phyloP scores from a whole-genome alignment of 2,113 vertebrate species.

The Peromyscus californicus region DNA sequence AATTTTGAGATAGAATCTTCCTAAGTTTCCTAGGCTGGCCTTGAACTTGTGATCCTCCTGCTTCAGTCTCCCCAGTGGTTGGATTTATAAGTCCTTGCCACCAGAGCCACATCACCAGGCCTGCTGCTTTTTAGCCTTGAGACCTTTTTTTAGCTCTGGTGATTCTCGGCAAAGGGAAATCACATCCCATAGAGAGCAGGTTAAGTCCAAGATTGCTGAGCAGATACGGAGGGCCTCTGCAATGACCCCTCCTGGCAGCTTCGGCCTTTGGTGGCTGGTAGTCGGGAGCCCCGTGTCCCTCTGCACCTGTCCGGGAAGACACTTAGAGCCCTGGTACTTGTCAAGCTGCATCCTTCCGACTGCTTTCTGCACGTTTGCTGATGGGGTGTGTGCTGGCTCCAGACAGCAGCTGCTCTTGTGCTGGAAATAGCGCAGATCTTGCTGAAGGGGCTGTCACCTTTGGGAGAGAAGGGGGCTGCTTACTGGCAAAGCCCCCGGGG shows the following conservation, averaged over 20 bases:
- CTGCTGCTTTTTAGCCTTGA: background rate
- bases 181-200: background rate
- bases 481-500: background rate
- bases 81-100: background rate
- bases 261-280: background rate
- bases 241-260: background rate
- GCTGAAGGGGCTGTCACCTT: constrained; percentile 41
- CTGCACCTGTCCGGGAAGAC: background rate
- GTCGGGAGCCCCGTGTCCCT: background rate
- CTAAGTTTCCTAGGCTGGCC: background rate
- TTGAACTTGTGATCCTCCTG: background rate
- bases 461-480: background rate
- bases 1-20: background rate
- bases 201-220: background rate
- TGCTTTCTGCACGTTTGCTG: constrained; percentile 4
- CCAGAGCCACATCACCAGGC: background rate
- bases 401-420: constrained; percentile 62
- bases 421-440: constrained; percentile 72
- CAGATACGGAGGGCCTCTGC: too few relatives aligned
- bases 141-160: background rate
- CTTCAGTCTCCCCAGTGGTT: background rate
- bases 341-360: constrained; percentile 40
- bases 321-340: background rate
- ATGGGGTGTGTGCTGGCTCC: constrained; percentile 15
- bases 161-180: background rate